Conservation (phyloP, 2,888 invertebrate genomes). For the Fabriciana adippe region DNA sequence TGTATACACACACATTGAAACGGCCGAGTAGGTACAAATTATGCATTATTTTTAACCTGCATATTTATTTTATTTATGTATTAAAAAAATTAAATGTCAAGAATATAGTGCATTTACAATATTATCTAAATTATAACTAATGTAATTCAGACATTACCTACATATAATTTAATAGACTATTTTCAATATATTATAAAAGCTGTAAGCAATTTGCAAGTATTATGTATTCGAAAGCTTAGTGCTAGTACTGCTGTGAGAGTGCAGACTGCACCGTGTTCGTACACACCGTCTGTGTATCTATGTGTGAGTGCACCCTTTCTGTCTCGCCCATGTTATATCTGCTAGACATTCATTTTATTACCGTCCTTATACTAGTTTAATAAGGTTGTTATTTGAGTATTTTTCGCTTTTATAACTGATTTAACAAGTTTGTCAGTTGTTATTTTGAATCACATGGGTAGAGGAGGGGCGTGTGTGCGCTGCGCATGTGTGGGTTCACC, state of each 20-base stretch:
- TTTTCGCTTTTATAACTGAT: conserved; percentile 27
- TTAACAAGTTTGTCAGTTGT: conserved; percentile 49
- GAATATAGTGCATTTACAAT: no score
- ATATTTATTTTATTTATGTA: no score
- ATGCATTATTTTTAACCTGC: no score
- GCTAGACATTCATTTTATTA: conserved; percentile 14
- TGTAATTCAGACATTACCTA: no score
- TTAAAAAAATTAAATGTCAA: no score
- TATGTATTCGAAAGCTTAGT: conserved; percentile 40
- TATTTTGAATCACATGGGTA: conserved; percentile 72
- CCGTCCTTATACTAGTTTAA: conserved; percentile 8
- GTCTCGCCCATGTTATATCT: conserved; percentile 55
- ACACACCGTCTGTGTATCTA: conserved; percentile 52
- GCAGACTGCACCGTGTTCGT: conserved; percentile 68
- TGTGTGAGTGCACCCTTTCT: conserved; percentile 77
- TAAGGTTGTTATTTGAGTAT: conserved; percentile 48
- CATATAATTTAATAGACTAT: not conserved
- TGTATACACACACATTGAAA: not conserved
- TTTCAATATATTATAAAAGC: conserved; percentile 23
- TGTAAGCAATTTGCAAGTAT: conserved; percentile 33
- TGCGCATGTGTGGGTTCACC: conserved; percentile 74
- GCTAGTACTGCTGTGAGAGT: conserved; percentile 48
- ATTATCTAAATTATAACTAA: no score
- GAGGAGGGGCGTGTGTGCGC: conserved; percentile 45
- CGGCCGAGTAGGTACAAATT: not conserved